A percentile compares a stretch with the other conserved stretches of the same genome.
Evolutionary conservation across 2,797 vertebrate species (phyloP).

Genomic region (Acanthurus lineatus): DNA sequence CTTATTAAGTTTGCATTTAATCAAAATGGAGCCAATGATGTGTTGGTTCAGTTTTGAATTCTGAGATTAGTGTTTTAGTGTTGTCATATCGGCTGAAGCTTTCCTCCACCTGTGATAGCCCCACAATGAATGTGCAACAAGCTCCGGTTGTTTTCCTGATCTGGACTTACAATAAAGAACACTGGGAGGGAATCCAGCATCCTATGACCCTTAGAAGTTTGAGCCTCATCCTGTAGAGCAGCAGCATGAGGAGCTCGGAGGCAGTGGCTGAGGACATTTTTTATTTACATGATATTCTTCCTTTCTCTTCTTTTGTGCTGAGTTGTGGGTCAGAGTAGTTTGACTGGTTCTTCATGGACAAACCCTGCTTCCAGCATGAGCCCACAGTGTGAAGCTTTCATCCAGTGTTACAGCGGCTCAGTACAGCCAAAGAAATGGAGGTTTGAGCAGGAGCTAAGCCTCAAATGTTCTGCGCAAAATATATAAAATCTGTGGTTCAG

Average conservation of each 20-base stretch:
- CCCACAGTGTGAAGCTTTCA: background rate
- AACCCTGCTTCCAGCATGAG: background rate
- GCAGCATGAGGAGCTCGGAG: background rate
- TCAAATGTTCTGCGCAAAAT: background rate
- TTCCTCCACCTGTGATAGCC: constrained; percentile 13
- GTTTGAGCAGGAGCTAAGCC: background rate
- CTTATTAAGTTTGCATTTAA: constrained; percentile 45
- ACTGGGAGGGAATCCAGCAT: background rate
- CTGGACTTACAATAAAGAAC: constrained; percentile 4
- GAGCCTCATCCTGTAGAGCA: constrained; percentile 16
- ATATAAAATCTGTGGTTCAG: constrained; percentile 21
- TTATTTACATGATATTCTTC: background rate
- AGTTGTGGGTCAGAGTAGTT: background rate
- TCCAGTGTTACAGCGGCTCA: background rate
- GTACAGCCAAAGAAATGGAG: background rate
- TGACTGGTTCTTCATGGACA: background rate
- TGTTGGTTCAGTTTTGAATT: constrained; percentile 20
- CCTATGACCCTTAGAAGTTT: constrained; percentile 3
- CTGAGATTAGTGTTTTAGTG: constrained; percentile 9
- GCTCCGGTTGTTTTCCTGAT: background rate
- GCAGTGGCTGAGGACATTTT: background rate
- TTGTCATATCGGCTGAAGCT: constrained; percentile 23
- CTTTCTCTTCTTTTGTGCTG: background rate
- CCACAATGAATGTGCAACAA: constrained; percentile 15
- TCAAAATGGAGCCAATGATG: constrained; percentile 34